Percentiles rank a stretch among this genome's conserved stretches.
Evolutionary conservation across 2,797 vertebrate genomes (phyloP).

Genomic region (Rhinophrynus dorsalis): DNA sequence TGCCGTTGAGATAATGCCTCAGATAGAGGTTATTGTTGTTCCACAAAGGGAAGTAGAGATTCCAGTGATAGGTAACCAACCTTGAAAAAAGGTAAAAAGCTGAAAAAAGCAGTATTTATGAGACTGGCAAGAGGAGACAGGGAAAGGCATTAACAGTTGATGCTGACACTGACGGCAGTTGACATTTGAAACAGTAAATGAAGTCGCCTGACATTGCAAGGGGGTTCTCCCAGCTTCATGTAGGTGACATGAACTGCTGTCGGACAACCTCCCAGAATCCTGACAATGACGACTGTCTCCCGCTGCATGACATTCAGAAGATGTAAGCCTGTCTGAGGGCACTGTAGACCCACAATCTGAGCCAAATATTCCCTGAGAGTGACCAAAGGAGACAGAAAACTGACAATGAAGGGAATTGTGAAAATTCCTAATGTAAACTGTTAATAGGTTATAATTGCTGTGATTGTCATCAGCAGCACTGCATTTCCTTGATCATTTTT

Average conservation of each 20-base stretch:
- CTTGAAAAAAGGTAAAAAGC: conserved; percentile 64
- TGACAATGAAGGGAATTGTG: conserved; percentile 82
- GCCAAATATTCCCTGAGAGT: conserved; percentile 62
- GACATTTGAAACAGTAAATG: conserved; percentile 70
- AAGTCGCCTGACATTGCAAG: conserved; percentile 84
- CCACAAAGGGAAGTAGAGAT: conserved; percentile 36
- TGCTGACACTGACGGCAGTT: conserved; percentile 94
- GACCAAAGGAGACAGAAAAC: conserved; percentile 65
- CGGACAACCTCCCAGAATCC: conserved; percentile 77
- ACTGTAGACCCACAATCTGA: background rate
- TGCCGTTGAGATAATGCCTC: conserved; percentile 24
- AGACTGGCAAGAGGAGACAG: conserved; percentile 68
- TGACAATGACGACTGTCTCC: conserved; percentile 88
- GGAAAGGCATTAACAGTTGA: conserved; percentile 73
- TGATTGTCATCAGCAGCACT: too few species aligned
- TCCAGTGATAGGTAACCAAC: conserved; percentile 46
- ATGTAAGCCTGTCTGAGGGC: conserved; percentile 54
- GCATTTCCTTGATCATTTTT: too few species aligned
- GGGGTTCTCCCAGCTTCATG: conserved; percentile 85
- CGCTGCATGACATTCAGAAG: conserved; percentile 74
- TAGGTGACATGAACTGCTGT: conserved; percentile 80
- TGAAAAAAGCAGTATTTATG: conserved; percentile 83
- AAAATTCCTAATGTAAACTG: conserved; percentile 23
- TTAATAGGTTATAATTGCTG: background rate
- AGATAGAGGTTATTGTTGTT: conserved; percentile 36